Evolutionary conservation across 2,888 invertebrate species (phyloP).

Genomic region (Patella pellucida): DNA sequence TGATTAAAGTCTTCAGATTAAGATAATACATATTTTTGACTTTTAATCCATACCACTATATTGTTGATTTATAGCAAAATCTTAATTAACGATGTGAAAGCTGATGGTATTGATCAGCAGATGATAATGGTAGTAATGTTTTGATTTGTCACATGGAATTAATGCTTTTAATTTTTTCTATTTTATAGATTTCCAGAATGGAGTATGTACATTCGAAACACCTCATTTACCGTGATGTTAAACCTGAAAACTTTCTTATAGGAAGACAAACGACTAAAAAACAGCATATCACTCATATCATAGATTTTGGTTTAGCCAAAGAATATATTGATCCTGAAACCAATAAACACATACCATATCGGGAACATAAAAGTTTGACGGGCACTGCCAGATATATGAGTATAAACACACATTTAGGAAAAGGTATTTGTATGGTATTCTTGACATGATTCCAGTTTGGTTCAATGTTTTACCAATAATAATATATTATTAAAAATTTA

Average conservation of each 20-base stretch:
- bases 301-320: conserved; percentile 99
- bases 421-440: conserved; percentile 76
- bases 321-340: conserved; percentile 99
- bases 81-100: too few relatives aligned
- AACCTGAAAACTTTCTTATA: conserved; percentile 99
- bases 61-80: too few relatives aligned
- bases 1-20: too few relatives aligned
- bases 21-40: too few relatives aligned
- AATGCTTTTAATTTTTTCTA: conserved; percentile 35
- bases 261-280: conserved; percentile 96
- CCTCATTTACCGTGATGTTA: conserved; percentile 99
- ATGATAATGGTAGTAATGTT: too few relatives aligned
- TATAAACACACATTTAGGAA: conserved; percentile 99
- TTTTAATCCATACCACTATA: too few relatives aligned
- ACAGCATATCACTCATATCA: conserved; percentile 99
- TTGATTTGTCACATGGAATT: not conserved
- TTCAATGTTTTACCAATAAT: too few relatives aligned
- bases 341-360: conserved; percentile 96
- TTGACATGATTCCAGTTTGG: too few relatives aligned
- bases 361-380: conserved; percentile 99
- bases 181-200: conserved; percentile 92
- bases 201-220: conserved; percentile 99
- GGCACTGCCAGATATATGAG: conserved; percentile 99
- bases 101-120: too few relatives aligned
- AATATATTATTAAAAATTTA: too few relatives aligned